Evolutionary conservation across 2,797 vertebrate species (phyloP).

Genomic region (Peromyscus nudipes): DNA sequence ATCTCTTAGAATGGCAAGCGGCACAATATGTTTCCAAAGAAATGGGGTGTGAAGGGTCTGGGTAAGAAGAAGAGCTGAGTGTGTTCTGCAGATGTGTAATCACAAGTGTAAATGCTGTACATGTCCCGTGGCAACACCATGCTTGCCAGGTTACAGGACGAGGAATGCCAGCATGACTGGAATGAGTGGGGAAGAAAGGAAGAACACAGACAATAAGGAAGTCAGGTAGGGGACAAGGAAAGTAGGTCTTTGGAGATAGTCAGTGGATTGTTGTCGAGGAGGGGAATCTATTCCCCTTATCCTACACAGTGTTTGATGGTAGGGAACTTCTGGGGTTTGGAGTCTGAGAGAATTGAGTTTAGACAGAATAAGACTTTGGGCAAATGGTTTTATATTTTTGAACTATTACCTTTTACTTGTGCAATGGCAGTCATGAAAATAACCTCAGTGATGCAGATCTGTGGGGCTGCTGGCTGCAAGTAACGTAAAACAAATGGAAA

Average conservation of each 20-base stretch:
- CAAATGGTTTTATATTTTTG: conserved; percentile 49
- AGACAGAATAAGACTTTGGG: conserved; percentile 36
- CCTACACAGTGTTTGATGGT: not conserved
- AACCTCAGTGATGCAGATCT: not conserved
- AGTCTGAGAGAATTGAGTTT: conserved; percentile 11
- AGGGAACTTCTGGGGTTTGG: not conserved
- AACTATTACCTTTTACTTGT: not conserved
- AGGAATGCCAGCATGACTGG: not conserved
- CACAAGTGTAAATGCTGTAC: not conserved
- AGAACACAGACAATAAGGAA: not conserved
- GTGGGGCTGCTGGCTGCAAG: conserved; percentile 29
- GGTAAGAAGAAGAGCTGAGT: not conserved
- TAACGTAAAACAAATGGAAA: conserved; percentile 64
- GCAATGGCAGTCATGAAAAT: conserved; percentile 18
- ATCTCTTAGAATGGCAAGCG: not conserved
- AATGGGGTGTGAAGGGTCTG: not conserved
- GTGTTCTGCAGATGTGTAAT: not conserved
- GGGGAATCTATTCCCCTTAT: not conserved
- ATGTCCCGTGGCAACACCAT: not conserved
- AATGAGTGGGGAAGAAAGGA: not conserved
- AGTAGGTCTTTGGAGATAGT: not conserved
- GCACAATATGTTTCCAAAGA: not conserved
- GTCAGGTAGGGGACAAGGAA: not conserved
- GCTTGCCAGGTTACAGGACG: not conserved
- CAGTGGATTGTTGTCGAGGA: not conserved